Conservation (phyloP, 2,888 invertebrate genomes). For the Hyposoter dolosus region DNA sequence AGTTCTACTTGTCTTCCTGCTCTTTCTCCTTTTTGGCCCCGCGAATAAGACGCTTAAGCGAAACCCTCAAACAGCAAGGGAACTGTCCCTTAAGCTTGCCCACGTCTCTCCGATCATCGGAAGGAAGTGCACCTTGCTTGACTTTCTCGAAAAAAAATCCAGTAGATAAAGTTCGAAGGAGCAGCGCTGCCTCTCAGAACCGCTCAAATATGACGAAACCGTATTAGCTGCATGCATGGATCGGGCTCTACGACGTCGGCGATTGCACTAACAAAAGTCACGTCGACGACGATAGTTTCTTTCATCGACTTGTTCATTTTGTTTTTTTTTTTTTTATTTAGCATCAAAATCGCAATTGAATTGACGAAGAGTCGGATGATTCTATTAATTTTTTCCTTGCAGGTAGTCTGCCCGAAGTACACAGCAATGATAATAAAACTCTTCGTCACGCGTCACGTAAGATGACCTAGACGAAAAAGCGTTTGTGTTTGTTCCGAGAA, state of each 20-base stretch:
- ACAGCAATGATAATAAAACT: not conserved
- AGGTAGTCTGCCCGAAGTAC: not conserved
- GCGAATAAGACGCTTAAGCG: slow-evolving; percentile 25
- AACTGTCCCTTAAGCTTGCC: not conserved
- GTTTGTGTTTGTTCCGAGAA: slow-evolving; percentile 8
- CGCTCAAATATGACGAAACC: too few species aligned
- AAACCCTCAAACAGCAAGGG: slow-evolving; percentile 19
- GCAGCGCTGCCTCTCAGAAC: too few species aligned
- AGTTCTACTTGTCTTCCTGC: slow-evolving; percentile 21
- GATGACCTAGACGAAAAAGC: not conserved
- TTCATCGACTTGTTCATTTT: not conserved
- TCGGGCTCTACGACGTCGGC: not conserved
- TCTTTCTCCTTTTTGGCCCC: slow-evolving; percentile 5
- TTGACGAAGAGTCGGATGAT: not conserved
- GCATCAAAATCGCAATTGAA: not conserved
- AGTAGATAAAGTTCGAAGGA: not conserved
- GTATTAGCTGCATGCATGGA: too few species aligned
- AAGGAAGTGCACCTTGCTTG: slow-evolving; percentile 5
- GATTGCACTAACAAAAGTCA: not conserved
- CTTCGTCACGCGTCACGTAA: not conserved
- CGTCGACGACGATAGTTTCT: not conserved
- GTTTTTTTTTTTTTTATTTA: not conserved
- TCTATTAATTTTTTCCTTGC: not conserved
- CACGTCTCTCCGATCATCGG: slow-evolving; percentile 2
- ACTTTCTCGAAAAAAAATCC: not conserved